Evolutionary conservation across 2,797 vertebrate genomes (phyloP).

Genomic region (Catostomus latipinnis): DNA sequence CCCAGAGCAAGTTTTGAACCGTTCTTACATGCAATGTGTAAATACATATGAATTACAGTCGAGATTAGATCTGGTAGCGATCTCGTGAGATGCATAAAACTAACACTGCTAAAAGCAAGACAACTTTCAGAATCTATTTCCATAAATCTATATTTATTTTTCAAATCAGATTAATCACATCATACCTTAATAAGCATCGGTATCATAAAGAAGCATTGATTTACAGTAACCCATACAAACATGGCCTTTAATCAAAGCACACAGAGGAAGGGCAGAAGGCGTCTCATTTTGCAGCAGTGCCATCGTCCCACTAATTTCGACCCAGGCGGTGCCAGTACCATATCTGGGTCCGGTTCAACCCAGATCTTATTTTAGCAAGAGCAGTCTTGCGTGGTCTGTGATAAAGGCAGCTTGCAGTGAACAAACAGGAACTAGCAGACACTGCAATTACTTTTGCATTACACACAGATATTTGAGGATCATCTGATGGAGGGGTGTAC

Average conservation of each 20-base stretch:
- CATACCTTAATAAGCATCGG: slow-evolving; percentile 66
- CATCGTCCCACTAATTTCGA: slow-evolving; percentile 16
- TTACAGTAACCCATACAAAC: slow-evolving; percentile 65
- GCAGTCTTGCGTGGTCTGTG: slow-evolving; percentile 28
- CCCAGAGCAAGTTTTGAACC: too few relatives aligned
- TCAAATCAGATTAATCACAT: slow-evolving; percentile 66
- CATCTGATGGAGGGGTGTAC: slow-evolving; percentile 22
- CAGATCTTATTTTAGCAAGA: slow-evolving; percentile 27
- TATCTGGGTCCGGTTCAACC: slow-evolving; percentile 31
- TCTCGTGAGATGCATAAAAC: background rate
- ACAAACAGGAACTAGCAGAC: slow-evolving; percentile 63
- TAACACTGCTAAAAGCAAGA: slow-evolving; percentile 23
- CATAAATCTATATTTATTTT: slow-evolving; percentile 68
- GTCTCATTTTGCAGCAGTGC: slow-evolving; percentile 34
- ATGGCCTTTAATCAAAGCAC: slow-evolving; percentile 61
- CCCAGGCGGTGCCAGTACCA: slow-evolving; percentile 37
- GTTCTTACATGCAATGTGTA: too few relatives aligned
- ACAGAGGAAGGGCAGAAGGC: slow-evolving; percentile 43
- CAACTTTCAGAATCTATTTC: slow-evolving; percentile 46
- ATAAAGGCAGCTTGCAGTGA: slow-evolving; percentile 51
- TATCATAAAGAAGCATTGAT: slow-evolving; percentile 64
- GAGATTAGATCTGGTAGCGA: background rate
- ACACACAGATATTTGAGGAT: slow-evolving; percentile 63
- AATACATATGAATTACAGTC: too few relatives aligned
- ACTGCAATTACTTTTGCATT: slow-evolving; percentile 54